Conservation (phyloP, 2,113 vertebrate genomes). For the Lycaon pictus region DNA sequence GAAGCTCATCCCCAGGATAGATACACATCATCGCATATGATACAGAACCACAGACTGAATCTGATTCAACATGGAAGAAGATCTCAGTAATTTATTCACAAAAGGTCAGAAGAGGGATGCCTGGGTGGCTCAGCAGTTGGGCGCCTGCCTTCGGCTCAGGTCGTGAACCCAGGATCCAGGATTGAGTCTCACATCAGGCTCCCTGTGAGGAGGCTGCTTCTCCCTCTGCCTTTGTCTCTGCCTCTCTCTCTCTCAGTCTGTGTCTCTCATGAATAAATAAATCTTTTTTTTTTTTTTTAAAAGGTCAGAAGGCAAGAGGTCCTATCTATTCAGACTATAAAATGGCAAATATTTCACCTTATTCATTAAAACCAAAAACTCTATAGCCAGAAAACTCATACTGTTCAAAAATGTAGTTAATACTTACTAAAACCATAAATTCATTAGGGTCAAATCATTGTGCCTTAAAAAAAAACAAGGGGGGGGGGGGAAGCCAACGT, state of each 20-base stretch:
- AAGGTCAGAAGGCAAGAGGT: not conserved
- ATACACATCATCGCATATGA: not conserved
- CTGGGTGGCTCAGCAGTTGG: too few species aligned
- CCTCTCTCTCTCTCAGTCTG: too few species aligned
- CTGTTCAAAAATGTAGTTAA: slow-evolving; percentile 50
- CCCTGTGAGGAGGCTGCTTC: too few species aligned
- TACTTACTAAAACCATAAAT: slow-evolving; percentile 49
- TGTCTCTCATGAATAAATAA: too few species aligned
- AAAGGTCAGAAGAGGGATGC: not conserved
- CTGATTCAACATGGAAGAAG: slow-evolving; percentile 37
- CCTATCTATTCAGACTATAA: slow-evolving; percentile 27
- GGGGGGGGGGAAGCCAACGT: not conserved
- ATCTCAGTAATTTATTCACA: slow-evolving; percentile 54
- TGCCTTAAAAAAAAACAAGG: not conserved
- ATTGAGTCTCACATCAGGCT: too few species aligned
- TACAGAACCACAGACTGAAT: slow-evolving; percentile 34
- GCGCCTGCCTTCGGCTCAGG: too few species aligned
- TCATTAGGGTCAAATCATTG: not conserved
- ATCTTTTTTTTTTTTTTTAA: too few species aligned
- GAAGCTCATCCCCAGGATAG: slow-evolving; percentile 34
- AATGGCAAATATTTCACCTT: slow-evolving; percentile 48
- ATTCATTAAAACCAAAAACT: slow-evolving; percentile 57
- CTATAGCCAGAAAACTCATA: slow-evolving; percentile 24
- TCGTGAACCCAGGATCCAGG: too few species aligned
- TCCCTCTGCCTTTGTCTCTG: too few species aligned